Conservation (phyloP, 2,888 invertebrate genomes). For the Tanypteryx hageni region DNA sequence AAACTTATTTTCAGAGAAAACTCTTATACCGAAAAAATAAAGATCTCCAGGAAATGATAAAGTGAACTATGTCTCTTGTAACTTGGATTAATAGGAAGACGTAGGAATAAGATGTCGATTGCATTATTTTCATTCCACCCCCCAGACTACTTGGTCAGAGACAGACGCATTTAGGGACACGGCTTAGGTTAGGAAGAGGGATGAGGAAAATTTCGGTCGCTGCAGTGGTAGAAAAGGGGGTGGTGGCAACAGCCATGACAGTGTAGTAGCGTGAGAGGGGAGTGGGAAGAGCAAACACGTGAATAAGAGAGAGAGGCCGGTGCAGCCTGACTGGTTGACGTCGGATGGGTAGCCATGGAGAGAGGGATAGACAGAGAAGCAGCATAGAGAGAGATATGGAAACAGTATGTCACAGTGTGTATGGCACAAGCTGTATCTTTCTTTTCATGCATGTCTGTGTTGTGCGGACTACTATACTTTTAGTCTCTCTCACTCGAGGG, state of each 20-base stretch:
- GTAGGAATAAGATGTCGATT: neutral
- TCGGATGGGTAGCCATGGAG: neutral
- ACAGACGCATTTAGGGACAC: neutral
- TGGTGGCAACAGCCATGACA: neutral
- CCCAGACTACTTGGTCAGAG: neutral
- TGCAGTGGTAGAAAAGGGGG: conserved; percentile 1
- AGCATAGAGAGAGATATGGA: conserved; percentile 40
- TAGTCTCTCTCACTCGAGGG: conserved; percentile 8
- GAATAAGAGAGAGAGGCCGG: neutral
- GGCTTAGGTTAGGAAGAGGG: neutral
- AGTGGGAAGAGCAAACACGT: conserved; percentile 1
- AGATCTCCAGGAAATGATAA: neutral
- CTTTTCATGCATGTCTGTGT: conserved; percentile 11
- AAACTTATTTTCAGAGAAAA: neutral
- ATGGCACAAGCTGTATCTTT: conserved; percentile 26
- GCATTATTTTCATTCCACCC: neutral
- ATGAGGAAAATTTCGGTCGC: neutral
- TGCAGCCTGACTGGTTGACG: conserved; percentile 3
- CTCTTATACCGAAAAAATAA: neutral
- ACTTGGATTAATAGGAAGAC: neutral
- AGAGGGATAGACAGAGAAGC: neutral
- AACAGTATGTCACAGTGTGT: conserved; percentile 33
- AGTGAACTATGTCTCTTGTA: neutral
- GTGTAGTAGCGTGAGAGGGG: neutral
- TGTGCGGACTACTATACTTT: conserved; percentile 30